Evolutionary conservation across 2,888 invertebrate genomes (phyloP).

Genomic region (Luperina nickerlii): DNA sequence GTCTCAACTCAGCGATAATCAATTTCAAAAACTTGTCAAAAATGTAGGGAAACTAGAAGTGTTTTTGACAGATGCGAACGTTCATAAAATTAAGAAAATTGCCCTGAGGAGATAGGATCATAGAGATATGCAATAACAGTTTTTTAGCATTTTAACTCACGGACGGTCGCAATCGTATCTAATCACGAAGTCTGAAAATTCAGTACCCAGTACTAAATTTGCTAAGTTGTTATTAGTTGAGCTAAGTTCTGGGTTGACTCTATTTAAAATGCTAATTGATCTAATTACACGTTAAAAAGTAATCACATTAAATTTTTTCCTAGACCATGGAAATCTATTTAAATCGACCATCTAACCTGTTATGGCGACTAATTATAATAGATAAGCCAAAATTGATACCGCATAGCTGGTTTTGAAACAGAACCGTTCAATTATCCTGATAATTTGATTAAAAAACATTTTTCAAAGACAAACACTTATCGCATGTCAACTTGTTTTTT

Average conservation of each 20-base stretch:
- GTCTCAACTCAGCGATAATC: too few relatives aligned
- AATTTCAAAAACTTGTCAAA: too few relatives aligned
- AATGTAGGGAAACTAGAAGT: too few relatives aligned
- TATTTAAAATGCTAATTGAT: background rate
- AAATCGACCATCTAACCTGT: conserved; percentile 1
- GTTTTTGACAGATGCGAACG: too few relatives aligned
- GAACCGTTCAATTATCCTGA: background rate
- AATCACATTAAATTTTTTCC: background rate
- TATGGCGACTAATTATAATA: background rate
- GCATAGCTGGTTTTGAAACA: background rate
- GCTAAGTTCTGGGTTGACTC: background rate
- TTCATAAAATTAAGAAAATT: too few relatives aligned
- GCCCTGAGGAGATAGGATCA: too few relatives aligned
- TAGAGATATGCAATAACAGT: too few relatives aligned
- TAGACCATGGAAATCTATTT: background rate
- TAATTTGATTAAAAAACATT: background rate
- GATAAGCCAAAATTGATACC: conserved; percentile 2
- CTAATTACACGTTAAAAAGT: background rate
- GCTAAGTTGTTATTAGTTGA: too few relatives aligned
- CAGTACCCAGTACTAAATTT: background rate
- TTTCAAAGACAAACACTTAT: background rate
- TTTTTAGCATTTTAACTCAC: background rate
- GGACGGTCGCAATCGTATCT: background rate
- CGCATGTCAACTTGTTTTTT: background rate
- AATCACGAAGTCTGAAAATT: background rate